A percentile compares a stretch with the other conserved stretches of the same genome.
phyloP scores from a whole-genome alignment of 2,113 vertebrate genomes.

The Crotalus horridus region DNA sequence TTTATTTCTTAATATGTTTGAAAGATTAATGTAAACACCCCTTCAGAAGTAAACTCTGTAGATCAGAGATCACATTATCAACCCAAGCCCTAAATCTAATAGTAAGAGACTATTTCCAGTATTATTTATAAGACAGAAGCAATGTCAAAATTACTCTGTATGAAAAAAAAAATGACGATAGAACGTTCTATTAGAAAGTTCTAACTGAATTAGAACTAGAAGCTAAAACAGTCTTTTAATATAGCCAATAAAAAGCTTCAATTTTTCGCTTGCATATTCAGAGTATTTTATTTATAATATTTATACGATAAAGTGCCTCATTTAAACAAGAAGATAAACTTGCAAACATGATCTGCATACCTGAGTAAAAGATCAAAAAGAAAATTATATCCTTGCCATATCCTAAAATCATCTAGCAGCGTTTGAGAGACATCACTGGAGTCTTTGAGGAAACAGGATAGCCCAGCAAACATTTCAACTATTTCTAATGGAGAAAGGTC shows the following conservation, averaged over 20 bases:
- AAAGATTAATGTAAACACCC: neutral
- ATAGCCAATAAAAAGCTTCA: neutral
- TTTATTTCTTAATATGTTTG: neutral
- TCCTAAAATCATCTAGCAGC: constrained; percentile 93
- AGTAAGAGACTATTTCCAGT: neutral
- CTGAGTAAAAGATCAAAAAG: constrained; percentile 96
- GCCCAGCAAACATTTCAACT: constrained; percentile 96
- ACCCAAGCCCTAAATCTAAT: neutral
- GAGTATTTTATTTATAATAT: neutral
- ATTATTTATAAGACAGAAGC: neutral
- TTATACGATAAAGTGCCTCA: neutral
- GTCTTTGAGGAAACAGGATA: constrained; percentile 98
- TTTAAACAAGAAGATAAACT: neutral
- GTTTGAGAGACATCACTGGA: constrained; percentile 97
- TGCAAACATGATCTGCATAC: constrained; percentile 64
- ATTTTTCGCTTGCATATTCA: neutral
- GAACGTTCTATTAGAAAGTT: neutral
- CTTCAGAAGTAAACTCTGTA: neutral
- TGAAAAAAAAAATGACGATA: neutral
- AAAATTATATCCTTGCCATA: constrained; percentile 97
- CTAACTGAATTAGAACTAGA: neutral
- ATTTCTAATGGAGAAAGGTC: constrained; percentile 95
- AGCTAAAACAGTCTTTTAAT: neutral
- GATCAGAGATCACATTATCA: neutral
- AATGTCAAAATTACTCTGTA: neutral